Evolutionary conservation across 2,888 invertebrate species (phyloP).

Genomic region (Drosophila meridiana): DNA sequence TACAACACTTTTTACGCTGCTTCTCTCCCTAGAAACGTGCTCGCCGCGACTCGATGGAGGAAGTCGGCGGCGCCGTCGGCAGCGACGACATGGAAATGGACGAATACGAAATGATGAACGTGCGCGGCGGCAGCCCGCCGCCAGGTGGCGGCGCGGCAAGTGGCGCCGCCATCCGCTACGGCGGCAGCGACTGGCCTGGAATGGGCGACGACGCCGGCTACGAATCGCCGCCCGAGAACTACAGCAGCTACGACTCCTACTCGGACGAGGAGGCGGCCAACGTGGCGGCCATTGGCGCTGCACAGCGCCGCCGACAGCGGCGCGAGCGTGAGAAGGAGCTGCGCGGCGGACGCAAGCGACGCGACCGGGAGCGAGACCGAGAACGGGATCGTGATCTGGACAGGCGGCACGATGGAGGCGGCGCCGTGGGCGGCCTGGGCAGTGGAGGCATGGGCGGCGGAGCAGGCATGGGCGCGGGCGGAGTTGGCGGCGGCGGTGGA

Average conservation of each 20-base stretch:
- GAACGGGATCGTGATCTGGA: conserved; percentile 83
- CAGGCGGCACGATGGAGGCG: conserved; percentile 85
- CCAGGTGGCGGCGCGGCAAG: conserved; percentile 42
- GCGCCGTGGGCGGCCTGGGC: conserved; percentile 66
- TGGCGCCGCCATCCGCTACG: conserved; percentile 10
- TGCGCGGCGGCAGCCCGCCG: conserved; percentile 91
- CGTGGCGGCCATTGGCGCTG: conserved; percentile 77
- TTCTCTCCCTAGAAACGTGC: conserved; percentile 55
- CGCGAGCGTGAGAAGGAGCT: conserved; percentile 69
- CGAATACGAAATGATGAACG: conserved; percentile 92
- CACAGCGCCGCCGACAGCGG: conserved; percentile 84
- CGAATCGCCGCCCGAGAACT: conserved; percentile 86
- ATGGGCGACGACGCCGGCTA: conserved; percentile 83
- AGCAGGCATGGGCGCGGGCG: conserved; percentile 65
- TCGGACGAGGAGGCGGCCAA: conserved; percentile 78
- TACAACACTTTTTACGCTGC: no score
- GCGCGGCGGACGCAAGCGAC: conserved; percentile 84
- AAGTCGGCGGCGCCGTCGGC: conserved; percentile 85
- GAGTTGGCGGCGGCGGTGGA: conserved; percentile 65
- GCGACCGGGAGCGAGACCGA: conserved; percentile 72
- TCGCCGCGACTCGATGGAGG: conserved; percentile 48
- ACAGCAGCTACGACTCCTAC: conserved; percentile 86
- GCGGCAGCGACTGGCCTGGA: conserved; percentile 49
- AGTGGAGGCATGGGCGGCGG: conserved; percentile 10
- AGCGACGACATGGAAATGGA: conserved; percentile 85